phyloP scores from a whole-genome alignment of 2,797 vertebrate species.

The Borostomias antarcticus region DNA sequence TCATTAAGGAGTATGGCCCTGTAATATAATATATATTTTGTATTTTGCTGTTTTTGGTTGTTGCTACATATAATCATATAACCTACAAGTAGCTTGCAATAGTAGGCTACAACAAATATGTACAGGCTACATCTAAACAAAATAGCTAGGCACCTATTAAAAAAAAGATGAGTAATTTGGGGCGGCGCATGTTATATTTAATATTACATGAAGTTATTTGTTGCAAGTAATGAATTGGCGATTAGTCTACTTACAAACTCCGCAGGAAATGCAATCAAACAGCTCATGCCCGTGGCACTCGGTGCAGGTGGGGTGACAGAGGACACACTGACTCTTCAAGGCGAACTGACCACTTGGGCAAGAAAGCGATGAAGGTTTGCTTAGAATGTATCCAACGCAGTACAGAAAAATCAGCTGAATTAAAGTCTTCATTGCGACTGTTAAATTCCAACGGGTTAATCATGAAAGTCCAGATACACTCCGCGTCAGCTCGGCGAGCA shows the following conservation, averaged over 20 bases:
- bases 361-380: constrained; percentile 49
- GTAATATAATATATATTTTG: background rate
- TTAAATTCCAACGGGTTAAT: constrained; percentile 14
- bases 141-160: background rate
- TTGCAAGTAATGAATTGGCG: background rate
- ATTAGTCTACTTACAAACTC: constrained; percentile 71
- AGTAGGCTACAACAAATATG: no score
- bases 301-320: constrained; percentile 81
- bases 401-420: constrained; percentile 37
- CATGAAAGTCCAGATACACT: constrained; percentile 37
- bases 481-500: constrained; percentile 28
- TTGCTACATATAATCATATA: no score
- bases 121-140: background rate
- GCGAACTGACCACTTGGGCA: constrained; percentile 79
- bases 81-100: no score
- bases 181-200: background rate
- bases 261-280: constrained; percentile 81
- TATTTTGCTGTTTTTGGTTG: no score
- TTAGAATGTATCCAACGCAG: constrained; percentile 46
- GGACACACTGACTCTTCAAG: constrained; percentile 77
- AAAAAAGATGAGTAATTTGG: no score
- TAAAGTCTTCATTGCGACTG: constrained; percentile 56
- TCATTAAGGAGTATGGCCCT: background rate
- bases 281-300: constrained; percentile 82
- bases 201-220: background rate